Conservation (phyloP, 2,888 invertebrate species). For the Drepanosiphum platanoidis region DNA sequence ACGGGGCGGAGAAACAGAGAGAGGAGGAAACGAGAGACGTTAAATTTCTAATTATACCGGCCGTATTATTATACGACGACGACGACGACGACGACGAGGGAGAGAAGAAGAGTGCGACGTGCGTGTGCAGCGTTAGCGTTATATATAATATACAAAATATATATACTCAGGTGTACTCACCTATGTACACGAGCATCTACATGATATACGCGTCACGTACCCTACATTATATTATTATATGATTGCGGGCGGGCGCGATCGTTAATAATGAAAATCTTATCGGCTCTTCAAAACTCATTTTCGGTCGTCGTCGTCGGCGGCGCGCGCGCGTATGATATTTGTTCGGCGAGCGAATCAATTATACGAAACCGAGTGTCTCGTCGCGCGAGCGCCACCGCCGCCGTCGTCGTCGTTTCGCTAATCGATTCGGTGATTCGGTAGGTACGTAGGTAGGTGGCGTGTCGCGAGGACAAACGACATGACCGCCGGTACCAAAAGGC, state of each 20-base stretch:
- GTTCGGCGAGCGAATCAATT: neutral
- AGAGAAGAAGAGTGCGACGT: too few relatives aligned
- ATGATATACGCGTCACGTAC: neutral
- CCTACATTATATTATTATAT: too few relatives aligned
- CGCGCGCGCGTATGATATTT: neutral
- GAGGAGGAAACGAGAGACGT: slow-evolving; percentile 3
- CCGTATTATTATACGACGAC: slow-evolving; percentile 24
- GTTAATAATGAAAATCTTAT: neutral
- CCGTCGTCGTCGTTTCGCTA: neutral
- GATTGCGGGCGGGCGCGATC: neutral
- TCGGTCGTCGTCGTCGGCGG: neutral
- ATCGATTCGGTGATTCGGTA: too few relatives aligned
- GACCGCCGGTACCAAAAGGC: too few relatives aligned
- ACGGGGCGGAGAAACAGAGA: neutral
- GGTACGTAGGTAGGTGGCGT: too few relatives aligned
- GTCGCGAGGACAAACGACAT: too few relatives aligned
- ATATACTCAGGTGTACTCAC: too few relatives aligned
- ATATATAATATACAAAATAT: too few relatives aligned
- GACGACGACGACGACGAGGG: too few relatives aligned
- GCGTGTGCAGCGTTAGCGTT: too few relatives aligned
- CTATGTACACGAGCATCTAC: too few relatives aligned
- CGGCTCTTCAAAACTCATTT: neutral
- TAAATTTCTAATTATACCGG: slow-evolving; percentile 54
- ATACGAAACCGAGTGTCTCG: neutral
- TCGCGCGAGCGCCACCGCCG: neutral